Conservation (phyloP, 2,888 invertebrate species). For the Lycaena phlaeas region DNA sequence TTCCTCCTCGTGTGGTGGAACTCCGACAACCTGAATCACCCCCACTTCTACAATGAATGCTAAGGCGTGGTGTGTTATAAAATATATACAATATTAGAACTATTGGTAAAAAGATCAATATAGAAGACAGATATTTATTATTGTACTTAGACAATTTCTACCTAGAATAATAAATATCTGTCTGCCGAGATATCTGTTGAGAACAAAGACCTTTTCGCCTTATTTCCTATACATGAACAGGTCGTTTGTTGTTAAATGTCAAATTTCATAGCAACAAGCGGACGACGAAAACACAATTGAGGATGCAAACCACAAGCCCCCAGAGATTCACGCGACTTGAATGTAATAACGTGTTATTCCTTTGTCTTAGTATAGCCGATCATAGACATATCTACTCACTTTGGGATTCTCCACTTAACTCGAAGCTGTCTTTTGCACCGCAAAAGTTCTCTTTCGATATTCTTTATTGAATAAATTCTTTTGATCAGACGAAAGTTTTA, state of each 20-base stretch:
- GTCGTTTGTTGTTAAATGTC: slow-evolving; percentile 14
- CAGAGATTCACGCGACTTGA: slow-evolving; percentile 37
- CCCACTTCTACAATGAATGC: too few species aligned
- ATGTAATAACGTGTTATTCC: slow-evolving; percentile 37
- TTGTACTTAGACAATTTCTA: too few species aligned
- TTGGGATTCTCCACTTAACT: background rate
- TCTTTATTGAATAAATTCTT: background rate
- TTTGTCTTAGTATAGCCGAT: slow-evolving; percentile 14
- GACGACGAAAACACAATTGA: slow-evolving; percentile 16
- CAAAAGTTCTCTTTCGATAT: slow-evolving; percentile 3
- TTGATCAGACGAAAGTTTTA: background rate
- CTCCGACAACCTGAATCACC: too few species aligned
- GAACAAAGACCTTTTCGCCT: too few species aligned
- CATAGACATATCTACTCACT: slow-evolving; percentile 27
- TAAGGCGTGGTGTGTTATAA: too few species aligned
- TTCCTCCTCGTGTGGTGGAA: too few species aligned
- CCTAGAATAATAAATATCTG: too few species aligned
- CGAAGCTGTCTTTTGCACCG: slow-evolving; percentile 7
- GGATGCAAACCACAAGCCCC: slow-evolving; percentile 21
- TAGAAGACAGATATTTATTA: too few species aligned
- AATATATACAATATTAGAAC: too few species aligned
- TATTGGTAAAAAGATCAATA: too few species aligned
- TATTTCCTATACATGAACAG: too few species aligned
- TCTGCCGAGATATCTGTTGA: too few species aligned
- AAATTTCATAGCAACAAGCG: slow-evolving; percentile 17